phyloP scores from a whole-genome alignment of 2,888 invertebrate genomes.

The Mesochorus sp. region DNA sequence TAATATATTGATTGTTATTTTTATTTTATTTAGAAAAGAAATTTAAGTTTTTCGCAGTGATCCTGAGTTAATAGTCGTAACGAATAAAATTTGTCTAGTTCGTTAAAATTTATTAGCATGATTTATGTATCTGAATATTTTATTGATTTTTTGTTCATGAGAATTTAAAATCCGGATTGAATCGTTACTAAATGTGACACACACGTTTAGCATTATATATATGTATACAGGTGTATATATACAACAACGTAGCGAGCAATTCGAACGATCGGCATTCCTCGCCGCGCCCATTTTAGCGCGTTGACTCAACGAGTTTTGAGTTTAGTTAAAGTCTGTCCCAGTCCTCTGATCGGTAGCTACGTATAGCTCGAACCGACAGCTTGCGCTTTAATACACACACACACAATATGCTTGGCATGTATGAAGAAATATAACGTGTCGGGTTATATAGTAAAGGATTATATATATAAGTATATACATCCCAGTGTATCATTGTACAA shows the following conservation, averaged over 20 bases:
- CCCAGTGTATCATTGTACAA: neutral
- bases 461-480: neutral
- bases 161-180: slow-evolving; percentile 19
- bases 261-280: slow-evolving; percentile 78
- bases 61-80: no score
- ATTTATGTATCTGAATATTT: no score
- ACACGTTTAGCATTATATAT: neutral
- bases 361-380: slow-evolving; percentile 22
- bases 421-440: neutral
- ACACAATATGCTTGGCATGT: neutral
- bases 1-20: no score
- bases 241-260: slow-evolving; percentile 64
- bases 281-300: slow-evolving; percentile 79
- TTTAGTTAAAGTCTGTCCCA: slow-evolving; percentile 70
- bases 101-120: no score
- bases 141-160: neutral
- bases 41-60: no score
- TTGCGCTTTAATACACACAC: slow-evolving; percentile 9
- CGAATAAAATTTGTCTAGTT: no score
- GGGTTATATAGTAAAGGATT: neutral
- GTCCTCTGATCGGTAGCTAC: slow-evolving; percentile 59
- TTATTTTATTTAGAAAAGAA: no score
- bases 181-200: slow-evolving; percentile 2
- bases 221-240: slow-evolving; percentile 47
- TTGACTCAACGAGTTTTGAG: slow-evolving; percentile 76